A percentile compares a stretch with the other conserved stretches of the same genome.
Evolutionary conservation across 2,113 vertebrate genomes (phyloP).

Genomic region (Lagopus muta): DNA sequence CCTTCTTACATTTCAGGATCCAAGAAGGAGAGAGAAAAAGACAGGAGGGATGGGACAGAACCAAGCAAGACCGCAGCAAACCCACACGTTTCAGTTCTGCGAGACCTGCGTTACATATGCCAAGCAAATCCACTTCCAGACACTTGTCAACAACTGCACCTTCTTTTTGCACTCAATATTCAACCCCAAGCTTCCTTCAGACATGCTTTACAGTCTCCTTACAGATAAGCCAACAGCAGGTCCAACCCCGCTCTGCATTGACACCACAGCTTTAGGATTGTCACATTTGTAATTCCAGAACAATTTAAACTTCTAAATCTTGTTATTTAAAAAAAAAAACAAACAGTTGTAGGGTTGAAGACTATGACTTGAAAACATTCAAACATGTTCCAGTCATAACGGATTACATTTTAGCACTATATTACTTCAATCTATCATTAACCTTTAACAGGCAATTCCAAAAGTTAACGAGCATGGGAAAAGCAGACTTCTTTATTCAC

Average conservation of each 20-base stretch:
- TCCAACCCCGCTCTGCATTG: background rate
- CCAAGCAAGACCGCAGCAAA: background rate
- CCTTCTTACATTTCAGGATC: background rate
- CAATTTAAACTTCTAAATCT: background rate
- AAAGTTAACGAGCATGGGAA: background rate
- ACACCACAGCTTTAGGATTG: background rate
- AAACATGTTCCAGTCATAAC: background rate
- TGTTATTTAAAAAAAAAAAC: too few species aligned
- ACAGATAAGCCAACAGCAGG: background rate
- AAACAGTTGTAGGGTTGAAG: background rate
- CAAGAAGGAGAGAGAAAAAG: background rate
- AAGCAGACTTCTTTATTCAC: background rate
- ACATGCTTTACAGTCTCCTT: background rate
- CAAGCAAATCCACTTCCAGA: background rate
- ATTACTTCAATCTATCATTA: background rate
- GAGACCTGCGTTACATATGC: background rate
- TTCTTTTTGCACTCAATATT: background rate
- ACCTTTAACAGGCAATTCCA: background rate
- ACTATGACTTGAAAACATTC: constrained; percentile 6
- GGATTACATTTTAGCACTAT: constrained; percentile 1
- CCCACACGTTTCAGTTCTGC: background rate
- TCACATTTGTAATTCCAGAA: background rate
- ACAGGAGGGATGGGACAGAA: background rate
- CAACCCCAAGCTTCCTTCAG: background rate
- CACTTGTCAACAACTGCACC: accelerated